Base-by-base conservation (phyloP, 1,140 invertebrate genomes). In the Pseudomyrmex concolor region DNA sequence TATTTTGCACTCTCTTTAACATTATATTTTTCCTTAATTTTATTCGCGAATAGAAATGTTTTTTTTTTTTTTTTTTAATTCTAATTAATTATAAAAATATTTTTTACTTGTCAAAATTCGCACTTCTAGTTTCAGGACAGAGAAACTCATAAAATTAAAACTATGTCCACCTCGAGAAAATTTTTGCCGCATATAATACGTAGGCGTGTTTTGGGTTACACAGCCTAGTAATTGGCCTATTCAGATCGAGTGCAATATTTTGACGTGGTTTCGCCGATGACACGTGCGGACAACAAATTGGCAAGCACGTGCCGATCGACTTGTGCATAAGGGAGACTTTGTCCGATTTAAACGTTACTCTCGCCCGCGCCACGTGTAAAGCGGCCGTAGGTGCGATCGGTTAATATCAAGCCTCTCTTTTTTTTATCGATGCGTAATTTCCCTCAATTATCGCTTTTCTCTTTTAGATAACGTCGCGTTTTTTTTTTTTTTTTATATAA, bases 201-300 rank as follows among this genome's bases (percentile, higher is more conserved):
- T 87, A 64, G 87, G 89, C 82, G 87, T 87, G 43, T 66, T 76
- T 74, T 22, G 13, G 43, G 22, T 50, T 81, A 73, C 78, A 17
- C 59, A 63, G 22, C 19, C 64, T 57, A 50, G 34, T 87, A 92
- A 93, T 93, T 93, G 91, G 91, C 91, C 90, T 91, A 93, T 93
- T 93, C 91, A 93, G 78, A 89, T 81, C 82, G 86, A 60, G 83
- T 83, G 88, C 90, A 92, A 91, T 93, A 92, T 93, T 93, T 92
- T 90, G 91, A 92, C 91, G 92, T 91, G 92, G 92, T 93, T 93
- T 93, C 90, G 93, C 91, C 86, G 89, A 84, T 77, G 92, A 85
- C 93, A 93, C 93, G 93, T 93, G 93, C 88, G 77, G 83, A 19
- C 80, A 80, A 88, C 88, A 89, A 92, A 90, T 92, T 91, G 89